Conservation (phyloP, 2,797 vertebrate species). For the Xenentodon cancila region DNA sequence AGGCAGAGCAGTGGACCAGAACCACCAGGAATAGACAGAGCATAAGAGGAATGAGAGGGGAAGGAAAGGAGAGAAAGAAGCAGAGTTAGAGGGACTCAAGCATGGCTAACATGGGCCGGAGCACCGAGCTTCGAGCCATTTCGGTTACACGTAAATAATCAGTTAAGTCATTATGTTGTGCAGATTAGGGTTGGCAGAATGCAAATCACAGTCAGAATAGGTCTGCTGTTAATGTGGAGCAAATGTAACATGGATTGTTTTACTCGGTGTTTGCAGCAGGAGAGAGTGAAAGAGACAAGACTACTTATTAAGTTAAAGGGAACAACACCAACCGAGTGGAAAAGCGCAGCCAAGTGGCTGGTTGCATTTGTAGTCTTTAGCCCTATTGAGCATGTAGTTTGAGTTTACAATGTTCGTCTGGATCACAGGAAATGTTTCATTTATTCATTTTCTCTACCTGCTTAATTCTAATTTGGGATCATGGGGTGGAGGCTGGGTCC, state of each 20-base stretch:
- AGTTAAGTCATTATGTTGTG: slow-evolving; percentile 62
- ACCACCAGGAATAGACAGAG: slow-evolving; percentile 48
- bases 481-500: too few species aligned
- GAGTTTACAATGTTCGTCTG: too few species aligned
- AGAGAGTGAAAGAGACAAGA: slow-evolving; percentile 3
- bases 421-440: too few species aligned
- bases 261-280: background rate
- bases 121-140: slow-evolving; percentile 62
- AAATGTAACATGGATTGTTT: slow-evolving; percentile 6
- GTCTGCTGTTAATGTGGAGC: slow-evolving; percentile 28
- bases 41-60: slow-evolving; percentile 16
- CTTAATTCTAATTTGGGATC: too few species aligned
- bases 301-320: slow-evolving; percentile 4
- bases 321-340: background rate
- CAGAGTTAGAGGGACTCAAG: slow-evolving; percentile 49
- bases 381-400: too few species aligned
- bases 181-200: slow-evolving; percentile 56
- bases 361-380: too few species aligned
- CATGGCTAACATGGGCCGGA: slow-evolving; percentile 59
- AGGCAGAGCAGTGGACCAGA: slow-evolving; percentile 64
- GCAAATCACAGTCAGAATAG: slow-evolving; percentile 37
- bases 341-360: too few species aligned
- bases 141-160: slow-evolving; percentile 67
- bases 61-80: background rate
- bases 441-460: too few species aligned